phyloP scores from a whole-genome alignment of 2,797 vertebrate species.

The Lutjanus argentimaculatus region DNA sequence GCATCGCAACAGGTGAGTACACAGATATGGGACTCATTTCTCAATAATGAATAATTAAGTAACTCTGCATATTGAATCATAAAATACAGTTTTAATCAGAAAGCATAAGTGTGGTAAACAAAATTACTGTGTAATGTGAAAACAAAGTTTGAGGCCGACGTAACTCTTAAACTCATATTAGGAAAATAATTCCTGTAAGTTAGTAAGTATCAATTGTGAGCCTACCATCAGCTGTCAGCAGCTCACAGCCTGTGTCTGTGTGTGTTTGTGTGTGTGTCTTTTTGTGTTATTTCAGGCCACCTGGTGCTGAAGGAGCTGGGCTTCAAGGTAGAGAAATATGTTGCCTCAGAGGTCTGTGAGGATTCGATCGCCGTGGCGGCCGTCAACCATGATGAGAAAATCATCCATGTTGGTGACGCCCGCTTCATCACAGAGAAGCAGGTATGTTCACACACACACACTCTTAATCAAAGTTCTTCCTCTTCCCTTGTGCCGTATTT shows the following conservation, averaged over 20 bases:
- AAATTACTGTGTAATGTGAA: no score
- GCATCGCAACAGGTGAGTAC: constrained; percentile 90
- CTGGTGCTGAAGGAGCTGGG: constrained; percentile 93
- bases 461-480: no score
- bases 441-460: constrained; percentile 76
- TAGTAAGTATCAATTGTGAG: no score
- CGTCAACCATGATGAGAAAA: constrained; percentile 90
- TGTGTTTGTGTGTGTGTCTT: background rate
- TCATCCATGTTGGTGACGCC: constrained; percentile 89
- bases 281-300: constrained; percentile 83
- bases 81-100: no score
- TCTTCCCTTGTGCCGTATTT: background rate
- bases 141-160: no score
- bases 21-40: no score
- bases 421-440: constrained; percentile 88
- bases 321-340: constrained; percentile 92
- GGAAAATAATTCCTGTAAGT: no score
- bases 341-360: constrained; percentile 93
- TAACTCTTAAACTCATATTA: no score
- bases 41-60: background rate
- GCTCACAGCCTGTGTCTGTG: background rate
- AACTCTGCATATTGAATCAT: no score
- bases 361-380: constrained; percentile 87
- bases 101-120: no score
- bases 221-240: no score